phyloP scores from a whole-genome alignment of 2,113 vertebrate species.

The Nothoprocta pentlandii region DNA sequence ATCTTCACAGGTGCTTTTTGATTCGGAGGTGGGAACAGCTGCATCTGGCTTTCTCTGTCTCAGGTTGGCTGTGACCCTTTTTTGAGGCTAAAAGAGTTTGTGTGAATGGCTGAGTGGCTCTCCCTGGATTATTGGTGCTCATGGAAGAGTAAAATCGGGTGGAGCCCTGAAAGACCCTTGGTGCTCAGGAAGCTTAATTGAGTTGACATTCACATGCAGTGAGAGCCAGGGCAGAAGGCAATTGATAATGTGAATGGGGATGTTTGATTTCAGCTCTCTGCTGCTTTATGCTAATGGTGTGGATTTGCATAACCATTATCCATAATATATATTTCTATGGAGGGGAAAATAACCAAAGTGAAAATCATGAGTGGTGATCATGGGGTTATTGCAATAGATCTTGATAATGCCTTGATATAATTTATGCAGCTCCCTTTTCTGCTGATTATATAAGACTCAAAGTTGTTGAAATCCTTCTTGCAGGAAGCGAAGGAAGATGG shows the following conservation, averaged over 20 bases:
- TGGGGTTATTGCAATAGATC: not conserved
- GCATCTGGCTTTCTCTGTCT: fast-evolving
- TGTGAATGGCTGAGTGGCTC: no score
- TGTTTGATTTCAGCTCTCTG: not conserved
- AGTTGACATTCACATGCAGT: not conserved
- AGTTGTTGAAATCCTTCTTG: not conserved
- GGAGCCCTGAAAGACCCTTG: conserved; percentile 13
- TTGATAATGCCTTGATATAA: not conserved
- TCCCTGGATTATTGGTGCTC: fast-evolving
- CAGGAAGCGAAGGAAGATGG: not conserved
- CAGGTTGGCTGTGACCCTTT: not conserved
- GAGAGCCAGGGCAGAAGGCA: not conserved
- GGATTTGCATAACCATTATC: not conserved
- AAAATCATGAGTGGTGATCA: not conserved
- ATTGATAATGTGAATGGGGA: not conserved
- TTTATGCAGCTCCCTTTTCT: not conserved
- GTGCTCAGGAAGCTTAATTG: conserved; percentile 30
- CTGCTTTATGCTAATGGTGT: not conserved
- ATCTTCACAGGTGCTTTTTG: fast-evolving
- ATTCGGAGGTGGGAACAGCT: not conserved
- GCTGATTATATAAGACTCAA: not conserved
- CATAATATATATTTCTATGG: not conserved
- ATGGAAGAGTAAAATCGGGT: not conserved
- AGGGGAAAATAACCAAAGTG: not conserved
- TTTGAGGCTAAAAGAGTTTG: not conserved